Percentiles rank a stretch among this genome's conserved stretches.
Conservation (phyloP, 2,888 invertebrate species). For the Strigamia transsilvanica region DNA sequence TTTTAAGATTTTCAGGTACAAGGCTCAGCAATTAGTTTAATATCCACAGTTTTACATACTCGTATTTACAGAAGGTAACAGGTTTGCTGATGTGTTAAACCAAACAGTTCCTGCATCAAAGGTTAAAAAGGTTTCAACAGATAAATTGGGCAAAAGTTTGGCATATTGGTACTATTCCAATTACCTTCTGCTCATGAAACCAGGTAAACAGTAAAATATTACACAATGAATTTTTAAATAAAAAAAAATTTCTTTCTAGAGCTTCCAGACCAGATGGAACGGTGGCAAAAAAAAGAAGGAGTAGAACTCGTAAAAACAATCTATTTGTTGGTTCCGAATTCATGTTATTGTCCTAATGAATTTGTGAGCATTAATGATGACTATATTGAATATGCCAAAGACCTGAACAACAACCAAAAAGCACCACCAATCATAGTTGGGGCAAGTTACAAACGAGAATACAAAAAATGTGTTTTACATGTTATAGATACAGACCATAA, state of each 20-base stretch:
- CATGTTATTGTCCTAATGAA: neutral
- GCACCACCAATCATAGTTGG: neutral
- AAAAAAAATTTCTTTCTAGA: neutral
- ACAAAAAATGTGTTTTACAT: neutral
- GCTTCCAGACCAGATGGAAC: neutral
- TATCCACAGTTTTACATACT: neutral
- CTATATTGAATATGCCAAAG: neutral
- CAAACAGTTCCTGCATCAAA: neutral
- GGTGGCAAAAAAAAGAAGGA: neutral
- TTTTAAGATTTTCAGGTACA: neutral
- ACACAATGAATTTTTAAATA: neutral
- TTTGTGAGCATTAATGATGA: neutral
- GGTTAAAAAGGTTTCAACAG: neutral
- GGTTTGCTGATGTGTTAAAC: neutral
- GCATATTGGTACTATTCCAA: neutral
- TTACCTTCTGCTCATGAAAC: neutral
- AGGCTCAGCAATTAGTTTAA: neutral
- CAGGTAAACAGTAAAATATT: neutral
- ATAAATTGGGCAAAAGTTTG: neutral
- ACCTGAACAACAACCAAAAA: neutral
- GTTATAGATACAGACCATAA: neutral
- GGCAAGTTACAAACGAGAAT: neutral
- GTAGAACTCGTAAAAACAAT: neutral
- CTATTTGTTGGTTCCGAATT: neutral
- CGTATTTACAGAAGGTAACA: neutral